These are phyloP conservation scores for Polyploca ridens DNA, from an alignment of 2,888 invertebrate genomes.

Conservation along the genomic window DNA sequence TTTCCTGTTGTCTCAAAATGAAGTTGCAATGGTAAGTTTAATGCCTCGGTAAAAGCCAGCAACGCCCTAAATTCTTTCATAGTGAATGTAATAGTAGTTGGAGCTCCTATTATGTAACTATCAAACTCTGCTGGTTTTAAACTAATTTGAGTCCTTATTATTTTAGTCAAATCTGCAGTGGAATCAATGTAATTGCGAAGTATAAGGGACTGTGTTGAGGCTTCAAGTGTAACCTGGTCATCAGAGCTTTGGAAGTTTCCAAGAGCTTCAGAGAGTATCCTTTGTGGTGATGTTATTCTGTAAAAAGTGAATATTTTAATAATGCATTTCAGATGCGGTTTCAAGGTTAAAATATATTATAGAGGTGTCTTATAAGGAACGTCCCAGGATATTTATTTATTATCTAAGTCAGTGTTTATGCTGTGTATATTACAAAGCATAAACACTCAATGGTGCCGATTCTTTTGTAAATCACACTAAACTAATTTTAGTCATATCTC, in stretches of 20 bases:
- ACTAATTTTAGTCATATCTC: no score
- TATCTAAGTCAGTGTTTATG: no score
- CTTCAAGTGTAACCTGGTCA: constrained; percentile 92
- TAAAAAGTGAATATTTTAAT: constrained; percentile 30
- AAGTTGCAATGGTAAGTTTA: constrained; percentile 87
- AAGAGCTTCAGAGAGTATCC: constrained; percentile 89
- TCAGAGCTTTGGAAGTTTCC: constrained; percentile 91
- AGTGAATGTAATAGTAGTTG: constrained; percentile 92
- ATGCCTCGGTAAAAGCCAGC: constrained; percentile 90
- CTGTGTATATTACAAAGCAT: no score
- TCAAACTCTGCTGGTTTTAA: constrained; percentile 90
- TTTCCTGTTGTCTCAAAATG: constrained; percentile 92
- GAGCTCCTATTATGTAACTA: constrained; percentile 85
- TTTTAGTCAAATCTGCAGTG: constrained; percentile 85
- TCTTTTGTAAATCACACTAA: no score
- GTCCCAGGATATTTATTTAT: no score
- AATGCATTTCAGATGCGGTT: no score
- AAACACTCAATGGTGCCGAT: no score
- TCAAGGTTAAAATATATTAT: no score
- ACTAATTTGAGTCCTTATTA: constrained; percentile 91
- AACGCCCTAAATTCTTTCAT: constrained; percentile 93
- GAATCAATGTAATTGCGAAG: constrained; percentile 92
- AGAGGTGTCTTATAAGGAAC: no score
- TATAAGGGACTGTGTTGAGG: constrained; percentile 85
- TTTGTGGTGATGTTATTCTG: constrained; percentile 86